Base-by-base conservation (phyloP, 2,797 vertebrate species). In the Agapornis canus region DNA sequence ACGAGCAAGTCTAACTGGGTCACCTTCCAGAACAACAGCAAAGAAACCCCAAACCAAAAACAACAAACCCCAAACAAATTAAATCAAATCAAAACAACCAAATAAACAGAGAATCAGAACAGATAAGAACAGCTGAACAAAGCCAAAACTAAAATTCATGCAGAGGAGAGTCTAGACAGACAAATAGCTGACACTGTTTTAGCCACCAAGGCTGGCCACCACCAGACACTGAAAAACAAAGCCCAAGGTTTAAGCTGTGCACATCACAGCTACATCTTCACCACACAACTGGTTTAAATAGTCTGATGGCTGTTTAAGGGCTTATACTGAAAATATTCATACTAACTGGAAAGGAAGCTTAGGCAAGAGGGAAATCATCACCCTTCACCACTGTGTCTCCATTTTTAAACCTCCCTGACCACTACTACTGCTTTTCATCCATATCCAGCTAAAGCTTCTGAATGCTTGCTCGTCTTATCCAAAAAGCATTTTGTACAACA, bases 61-160 rank as follows among this genome's bases (percentile, higher is more conserved):
- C 51, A 14, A 16, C 39, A 42, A 49, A 19, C 8, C 19, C 31
- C 17, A 56, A 81, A 6, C 20, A 84, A 87, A 82, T 17, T 7
- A 82, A 71, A 86, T 25, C 5, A 93, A 85, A 59, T 48, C 27
- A 90, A 85, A 56, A 20, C 15, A 59, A 75, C 40, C 10, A 80
- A 76, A 11, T 19, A 47, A 66, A 35, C 17, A 89, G 32, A 90
- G 80, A 70, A 82, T 42, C 51, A 52, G 48, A 89, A 18, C 40
- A 60, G 40, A 8, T 60, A 71, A 48, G 65, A 85, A 64, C 48
- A 91, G 29, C 56, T 64, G 71, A 95, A 85, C 32, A 89, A 94
- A 94, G 83, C 42, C 45, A 32, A 80, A 84, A 80, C 63, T n/a
- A 69, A 66, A 70, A 73, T 45, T 29, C 37, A 12, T 20, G 25